Base-by-base conservation (phyloP, 2,797 vertebrate genomes). In the Danio kyathit region DNA sequence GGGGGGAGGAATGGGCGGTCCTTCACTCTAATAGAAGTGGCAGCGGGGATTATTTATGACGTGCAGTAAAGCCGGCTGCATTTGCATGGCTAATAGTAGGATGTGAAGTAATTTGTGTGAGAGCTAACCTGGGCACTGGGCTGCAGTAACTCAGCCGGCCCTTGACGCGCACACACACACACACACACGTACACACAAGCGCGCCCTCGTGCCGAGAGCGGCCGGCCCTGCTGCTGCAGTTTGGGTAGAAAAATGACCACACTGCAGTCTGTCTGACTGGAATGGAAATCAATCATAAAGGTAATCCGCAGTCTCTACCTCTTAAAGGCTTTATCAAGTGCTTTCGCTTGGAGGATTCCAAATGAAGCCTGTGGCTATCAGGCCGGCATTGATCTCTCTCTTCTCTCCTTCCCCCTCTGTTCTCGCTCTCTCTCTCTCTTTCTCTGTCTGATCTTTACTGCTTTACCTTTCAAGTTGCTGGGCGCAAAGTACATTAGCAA, bases 201-300 rank as follows among this genome's bases (percentile, higher is more conserved):
- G 29, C 0, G 57, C 79, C 21, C 44, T 59, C 11, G 54, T 46
- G 19, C 21, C 86, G 88, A 74, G 44, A 92, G 91, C 84, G 51
- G 70, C 80, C 54, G 17, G 70, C 76, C 80, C 76, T 51, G 49
- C 81, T 43, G 79, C 91, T 90, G 90, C 93, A 93, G 93, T 93
- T 93, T 90, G 92, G 90, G 89, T 91, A 94, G 94, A 95, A 94
- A 95, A 95, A 95, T 94, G 94, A 94, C 94, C 94, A 95, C 90
- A 86, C 91, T 95, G 94, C 94, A 95, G 94, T 94, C 94, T 94
- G 92, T 93, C 93, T 93, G 94, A 93, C 94, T 92, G 91, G 92
- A 95, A 94, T 92, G 93, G 94, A 95, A 95, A 96, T 96, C 94
- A 95, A 95, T 96, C 95, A 94, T 90, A 92, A 93, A 93, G 93